phyloP scores from a whole-genome alignment of 2,888 invertebrate species.

The Didymodactylos carnosus region DNA sequence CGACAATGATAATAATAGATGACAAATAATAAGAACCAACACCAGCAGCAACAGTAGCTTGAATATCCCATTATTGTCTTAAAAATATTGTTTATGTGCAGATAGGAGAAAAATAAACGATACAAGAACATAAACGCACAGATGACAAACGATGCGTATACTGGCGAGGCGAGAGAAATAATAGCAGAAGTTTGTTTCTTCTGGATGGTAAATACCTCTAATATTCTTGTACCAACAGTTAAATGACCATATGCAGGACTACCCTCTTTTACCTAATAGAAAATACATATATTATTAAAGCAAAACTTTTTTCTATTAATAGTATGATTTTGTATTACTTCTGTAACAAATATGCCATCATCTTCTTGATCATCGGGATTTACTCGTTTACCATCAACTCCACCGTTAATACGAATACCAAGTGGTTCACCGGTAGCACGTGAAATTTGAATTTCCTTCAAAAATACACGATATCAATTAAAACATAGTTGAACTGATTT shows the following conservation, averaged over 20 bases:
- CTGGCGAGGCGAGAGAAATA: no score
- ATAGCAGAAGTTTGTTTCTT: not conserved
- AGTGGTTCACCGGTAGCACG: conserved; percentile 48
- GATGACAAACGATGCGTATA: not conserved
- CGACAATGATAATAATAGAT: no score
- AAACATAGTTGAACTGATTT: not conserved
- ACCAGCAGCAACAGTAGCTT: no score
- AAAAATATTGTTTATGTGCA: no score
- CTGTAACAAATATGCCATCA: conserved; percentile 38
- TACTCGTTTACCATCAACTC: conserved; percentile 35
- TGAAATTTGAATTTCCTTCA: conserved; percentile 43
- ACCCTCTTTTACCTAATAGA: not conserved
- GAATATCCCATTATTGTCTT: no score
- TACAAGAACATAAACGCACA: not conserved
- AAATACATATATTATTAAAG: not conserved
- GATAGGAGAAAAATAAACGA: no score
- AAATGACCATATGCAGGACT: conserved; percentile 3
- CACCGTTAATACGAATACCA: conserved; percentile 41
- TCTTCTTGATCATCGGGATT: conserved; percentile 39
- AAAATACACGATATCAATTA: not conserved
- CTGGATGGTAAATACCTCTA: conserved; percentile 50
- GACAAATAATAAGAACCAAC: no score
- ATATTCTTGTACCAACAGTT: conserved; percentile 34
- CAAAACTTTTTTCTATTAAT: no score
- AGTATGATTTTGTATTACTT: not conserved